These are phyloP conservation scores for Erebia ligea DNA, from an alignment of 2,888 invertebrate species.

Conservation along the genomic window DNA sequence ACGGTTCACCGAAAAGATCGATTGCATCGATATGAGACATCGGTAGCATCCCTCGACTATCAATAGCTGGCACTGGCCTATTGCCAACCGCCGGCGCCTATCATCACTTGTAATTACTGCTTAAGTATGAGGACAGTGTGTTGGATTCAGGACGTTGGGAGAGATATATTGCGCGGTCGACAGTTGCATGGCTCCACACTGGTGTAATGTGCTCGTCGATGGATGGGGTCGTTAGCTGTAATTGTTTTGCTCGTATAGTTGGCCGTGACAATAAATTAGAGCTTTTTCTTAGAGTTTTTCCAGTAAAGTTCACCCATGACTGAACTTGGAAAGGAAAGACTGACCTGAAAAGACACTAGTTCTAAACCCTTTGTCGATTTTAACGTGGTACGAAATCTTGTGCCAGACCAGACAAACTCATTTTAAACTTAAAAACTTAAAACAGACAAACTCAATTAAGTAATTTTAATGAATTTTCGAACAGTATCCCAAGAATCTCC, in stretches of 20 bases:
- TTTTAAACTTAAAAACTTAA: too few relatives aligned
- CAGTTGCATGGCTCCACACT: conserved; percentile 38
- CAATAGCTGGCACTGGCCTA: conserved; percentile 43
- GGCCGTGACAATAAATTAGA: too few relatives aligned
- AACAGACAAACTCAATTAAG: too few relatives aligned
- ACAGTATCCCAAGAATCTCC: too few relatives aligned
- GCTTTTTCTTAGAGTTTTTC: too few relatives aligned
- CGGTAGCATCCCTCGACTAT: conserved; percentile 40
- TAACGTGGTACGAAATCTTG: too few relatives aligned
- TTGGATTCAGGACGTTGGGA: conserved; percentile 39
- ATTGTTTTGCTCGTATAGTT: conserved; percentile 5
- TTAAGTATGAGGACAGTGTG: conserved; percentile 39
- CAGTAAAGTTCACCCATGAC: too few relatives aligned
- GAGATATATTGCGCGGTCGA: conserved; percentile 42
- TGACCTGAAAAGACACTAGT: too few relatives aligned
- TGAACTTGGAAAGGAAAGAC: too few relatives aligned
- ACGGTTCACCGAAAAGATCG: conserved; percentile 45
- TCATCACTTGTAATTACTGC: conserved; percentile 44
- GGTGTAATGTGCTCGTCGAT: conserved; percentile 37
- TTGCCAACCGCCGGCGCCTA: conserved; percentile 43
- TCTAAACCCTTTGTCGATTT: too few relatives aligned
- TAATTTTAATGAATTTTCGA: too few relatives aligned
- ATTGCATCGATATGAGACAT: conserved; percentile 45
- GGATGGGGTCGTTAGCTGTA: conserved; percentile 30
- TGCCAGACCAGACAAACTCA: too few relatives aligned